Conservation (phyloP, 2,797 vertebrate genomes). For the Darevskia mixta region DNA sequence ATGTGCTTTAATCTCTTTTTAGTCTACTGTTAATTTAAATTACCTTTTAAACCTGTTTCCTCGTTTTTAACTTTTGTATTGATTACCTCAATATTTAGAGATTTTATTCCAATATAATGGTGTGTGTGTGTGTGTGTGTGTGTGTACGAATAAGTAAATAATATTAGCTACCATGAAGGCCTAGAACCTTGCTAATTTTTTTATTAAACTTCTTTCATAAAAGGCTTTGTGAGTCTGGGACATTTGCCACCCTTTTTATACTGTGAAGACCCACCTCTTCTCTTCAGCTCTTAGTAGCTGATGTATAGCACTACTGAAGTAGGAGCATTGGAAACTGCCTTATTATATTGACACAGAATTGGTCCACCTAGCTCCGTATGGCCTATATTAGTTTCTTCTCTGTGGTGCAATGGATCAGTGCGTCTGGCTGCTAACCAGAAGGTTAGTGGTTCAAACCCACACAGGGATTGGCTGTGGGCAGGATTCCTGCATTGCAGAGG, state of each 20-base stretch:
- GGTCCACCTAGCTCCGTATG: neutral
- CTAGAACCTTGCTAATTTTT: slow-evolving; percentile 52
- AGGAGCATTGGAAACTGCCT: neutral
- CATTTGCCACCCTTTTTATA: slow-evolving; percentile 62
- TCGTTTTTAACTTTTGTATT: too few relatives aligned
- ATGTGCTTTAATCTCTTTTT: too few relatives aligned
- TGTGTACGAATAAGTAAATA: slow-evolving; percentile 8
- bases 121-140: too few relatives aligned
- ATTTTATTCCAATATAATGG: too few relatives aligned
- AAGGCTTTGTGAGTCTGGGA: slow-evolving; percentile 54
- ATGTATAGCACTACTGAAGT: neutral
- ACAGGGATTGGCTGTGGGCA: too few relatives aligned
- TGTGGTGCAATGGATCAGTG: too few relatives aligned
- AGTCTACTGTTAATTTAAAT: too few relatives aligned
- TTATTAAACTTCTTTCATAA: slow-evolving; percentile 67
- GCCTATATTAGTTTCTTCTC: neutral
- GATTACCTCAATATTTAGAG: too few relatives aligned
- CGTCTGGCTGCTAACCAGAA: neutral
- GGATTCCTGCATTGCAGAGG: too few relatives aligned
- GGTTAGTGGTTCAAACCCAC: too few relatives aligned
- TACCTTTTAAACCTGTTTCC: too few relatives aligned
- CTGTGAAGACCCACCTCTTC: slow-evolving; percentile 49
- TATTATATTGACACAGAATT: neutral
- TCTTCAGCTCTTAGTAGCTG: neutral
- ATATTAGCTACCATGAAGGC: slow-evolving; percentile 65